Evolutionary conservation across 2,797 vertebrate genomes (phyloP).

Genomic region (Myioborus melanocephalus): DNA sequence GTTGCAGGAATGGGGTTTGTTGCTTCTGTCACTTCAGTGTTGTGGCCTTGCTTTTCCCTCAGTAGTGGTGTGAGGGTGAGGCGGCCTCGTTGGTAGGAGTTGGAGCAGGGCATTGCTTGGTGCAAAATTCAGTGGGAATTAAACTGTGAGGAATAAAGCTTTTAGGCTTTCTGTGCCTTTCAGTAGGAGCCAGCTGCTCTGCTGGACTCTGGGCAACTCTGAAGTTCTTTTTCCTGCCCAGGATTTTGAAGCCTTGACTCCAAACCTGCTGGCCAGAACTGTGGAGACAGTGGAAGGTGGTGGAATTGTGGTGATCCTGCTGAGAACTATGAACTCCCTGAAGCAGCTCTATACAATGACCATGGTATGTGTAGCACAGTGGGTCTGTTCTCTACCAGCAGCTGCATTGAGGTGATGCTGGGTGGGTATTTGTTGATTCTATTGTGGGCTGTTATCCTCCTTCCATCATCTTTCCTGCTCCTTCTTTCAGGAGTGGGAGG

Average conservation of each 20-base stretch:
- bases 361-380: conserved; percentile 77
- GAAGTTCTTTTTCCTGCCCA: conserved; percentile 31
- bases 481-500: background rate
- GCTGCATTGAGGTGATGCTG: background rate
- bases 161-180: background rate
- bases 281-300: conserved; percentile 97
- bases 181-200: background rate
- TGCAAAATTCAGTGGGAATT: background rate
- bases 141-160: background rate
- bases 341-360: conserved; percentile 97
- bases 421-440: background rate
- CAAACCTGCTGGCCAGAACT: conserved; percentile 93
- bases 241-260: conserved; percentile 97
- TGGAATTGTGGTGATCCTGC: conserved; percentile 90
- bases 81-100: background rate
- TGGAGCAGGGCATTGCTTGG: background rate
- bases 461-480: background rate
- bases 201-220: background rate
- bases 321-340: conserved; percentile 93
- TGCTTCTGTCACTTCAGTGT: background rate
- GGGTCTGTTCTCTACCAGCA: background rate
- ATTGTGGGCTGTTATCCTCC: accelerated
- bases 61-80: background rate
- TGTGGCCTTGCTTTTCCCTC: background rate
- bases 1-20: background rate